Evolutionary conservation across 2,888 invertebrate species (phyloP), one percentile per base, ranked within the genome.

Genomic region (Polyommatus icarus): DNA sequence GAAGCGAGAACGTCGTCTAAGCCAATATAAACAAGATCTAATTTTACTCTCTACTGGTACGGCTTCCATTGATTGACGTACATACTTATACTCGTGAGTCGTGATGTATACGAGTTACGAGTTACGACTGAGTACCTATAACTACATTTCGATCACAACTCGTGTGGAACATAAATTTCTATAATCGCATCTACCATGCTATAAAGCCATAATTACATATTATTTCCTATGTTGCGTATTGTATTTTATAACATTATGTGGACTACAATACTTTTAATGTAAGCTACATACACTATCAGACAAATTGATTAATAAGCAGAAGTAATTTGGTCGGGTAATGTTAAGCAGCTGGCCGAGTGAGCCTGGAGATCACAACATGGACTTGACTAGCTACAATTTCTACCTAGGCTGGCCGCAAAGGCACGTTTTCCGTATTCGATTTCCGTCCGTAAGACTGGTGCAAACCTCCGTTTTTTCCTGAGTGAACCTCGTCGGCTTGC

Each of bases 21-120:
- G 88, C 89, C 86, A 90, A 88, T 87, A 89, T 88, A 86, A 90
- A 89, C 87, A 89, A 83, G 83, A 81, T 88, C 87, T 88, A 88
- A 87, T 89, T 90, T 85, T 84, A 82, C 80, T 79, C 77, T 76
- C 78, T 80, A 79, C 78, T 78, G 78, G 78, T 82, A 78, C 73
- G 71, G 73, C 78, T 78, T 76, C 71, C 36, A 73, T 73, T 80
- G 79, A 81, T 80, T 80, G 79, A 81, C 81, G 80, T 79, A 80
- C 67, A 24, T 24, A 61, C 59, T 59, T 2, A 32, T 6, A 32
- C 67, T 32, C 32, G 32, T 32, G 32, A 32, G 24, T 5, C 12
- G 67, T 29, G 29, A 50, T 50, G 15, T 50, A 50, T 10, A 61
- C 24, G 59, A 59, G 59, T 61, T 10, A 61, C 24, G 59, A 59